Evolutionary conservation across 2,797 vertebrate genomes (phyloP), one percentile per base, ranked within the genome.

Genomic region (Mus spretus): DNA sequence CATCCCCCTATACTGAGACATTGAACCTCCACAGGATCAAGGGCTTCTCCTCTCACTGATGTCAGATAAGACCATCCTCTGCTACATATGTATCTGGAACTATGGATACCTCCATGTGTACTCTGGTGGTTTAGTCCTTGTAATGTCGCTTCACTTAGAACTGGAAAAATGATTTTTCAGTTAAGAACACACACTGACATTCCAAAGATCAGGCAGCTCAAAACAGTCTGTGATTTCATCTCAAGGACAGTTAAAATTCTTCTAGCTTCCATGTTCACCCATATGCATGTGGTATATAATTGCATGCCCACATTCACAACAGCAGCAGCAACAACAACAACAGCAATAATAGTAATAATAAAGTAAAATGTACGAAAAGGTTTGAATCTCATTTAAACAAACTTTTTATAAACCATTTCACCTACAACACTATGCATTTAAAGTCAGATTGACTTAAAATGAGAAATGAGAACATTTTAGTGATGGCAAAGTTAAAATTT

Each of bases 391-490:
- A 50, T 7, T 53, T 80, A 44, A 93, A 88, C 3, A 78, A 12
- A 34, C 15, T 90, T 81, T 91, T 74, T 12, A 57, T 86, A 89
- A 53, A 22, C 20, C 12, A 67, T 55, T 47, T 89, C 11, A 87
- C 22, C 44, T 24, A 22, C 53, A 91, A 83, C 4, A 57, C 47
- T 12, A 34, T 3, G 81, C 37, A 63, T 19, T 85, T 28, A 81
- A 28, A 89, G 37, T 55, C 47, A 1, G 55, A 14, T n/a, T 86
- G 31, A 1, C 3, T 59, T 8, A 61, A 31, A 34, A 17, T 50
- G n/a, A 89, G 6, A 37, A 93, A 95, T 67, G 31, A 91, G 40
- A 89, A 2, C 31, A 70, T 34, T 89, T 95, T 3, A 94, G 17
- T 87, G 40, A 86, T n/a, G 3, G 17, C 31, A 59, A 59, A 44